phyloP scores from a whole-genome alignment of 2,113 vertebrate species.

The Ameiurus melas region DNA sequence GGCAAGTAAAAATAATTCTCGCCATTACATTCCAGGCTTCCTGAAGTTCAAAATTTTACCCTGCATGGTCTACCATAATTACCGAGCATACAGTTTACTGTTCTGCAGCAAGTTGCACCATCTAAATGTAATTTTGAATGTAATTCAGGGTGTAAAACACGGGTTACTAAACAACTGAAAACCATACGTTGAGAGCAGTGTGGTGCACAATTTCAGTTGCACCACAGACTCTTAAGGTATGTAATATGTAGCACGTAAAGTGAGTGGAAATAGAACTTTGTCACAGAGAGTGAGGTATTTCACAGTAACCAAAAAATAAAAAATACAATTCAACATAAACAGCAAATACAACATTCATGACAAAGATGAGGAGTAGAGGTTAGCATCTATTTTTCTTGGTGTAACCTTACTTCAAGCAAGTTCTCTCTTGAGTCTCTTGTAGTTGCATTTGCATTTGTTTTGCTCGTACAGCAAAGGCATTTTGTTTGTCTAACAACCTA shows the following conservation, averaged over 20 bases:
- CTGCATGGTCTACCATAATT: neutral
- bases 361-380: neutral
- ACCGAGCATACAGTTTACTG: neutral
- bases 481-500: neutral
- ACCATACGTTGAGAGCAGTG: neutral
- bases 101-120: neutral
- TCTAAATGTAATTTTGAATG: neutral
- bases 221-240: neutral
- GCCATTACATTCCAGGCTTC: neutral
- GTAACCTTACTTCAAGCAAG: neutral
- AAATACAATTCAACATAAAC: neutral
- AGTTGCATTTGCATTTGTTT: neutral
- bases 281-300: neutral
- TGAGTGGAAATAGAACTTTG: neutral
- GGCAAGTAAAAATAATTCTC: conserved; percentile 17
- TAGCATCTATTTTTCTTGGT: neutral
- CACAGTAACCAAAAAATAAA: neutral
- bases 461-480: neutral
- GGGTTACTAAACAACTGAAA: neutral
- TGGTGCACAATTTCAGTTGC: neutral
- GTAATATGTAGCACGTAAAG: neutral
- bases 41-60: neutral
- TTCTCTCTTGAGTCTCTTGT: neutral
- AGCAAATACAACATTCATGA: neutral
- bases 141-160: neutral